phyloP scores from a whole-genome alignment of 1,140 invertebrate genomes.

The Tigriopus japonicus region DNA sequence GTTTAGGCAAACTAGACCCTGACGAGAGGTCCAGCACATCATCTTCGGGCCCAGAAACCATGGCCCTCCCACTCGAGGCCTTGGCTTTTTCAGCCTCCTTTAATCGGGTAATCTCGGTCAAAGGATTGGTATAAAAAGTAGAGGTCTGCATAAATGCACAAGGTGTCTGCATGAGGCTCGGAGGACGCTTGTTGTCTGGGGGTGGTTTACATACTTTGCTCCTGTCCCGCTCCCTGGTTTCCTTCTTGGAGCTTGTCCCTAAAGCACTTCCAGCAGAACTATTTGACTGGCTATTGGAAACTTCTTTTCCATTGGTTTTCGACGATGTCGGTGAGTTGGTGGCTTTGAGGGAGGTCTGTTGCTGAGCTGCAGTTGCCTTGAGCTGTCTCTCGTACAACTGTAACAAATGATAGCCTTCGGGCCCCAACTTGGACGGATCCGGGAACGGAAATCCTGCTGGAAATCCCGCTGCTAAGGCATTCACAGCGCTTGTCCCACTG shows the following conservation, averaged over 20 bases:
- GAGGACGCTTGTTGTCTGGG: constrained; percentile 6
- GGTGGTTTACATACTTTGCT: constrained; percentile 11
- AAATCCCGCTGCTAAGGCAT: no score
- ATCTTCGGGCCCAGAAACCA: no score
- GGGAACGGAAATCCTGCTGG: background rate
- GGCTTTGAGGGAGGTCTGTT: background rate
- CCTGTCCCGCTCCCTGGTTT: background rate
- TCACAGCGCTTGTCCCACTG: no score
- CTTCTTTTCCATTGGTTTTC: background rate
- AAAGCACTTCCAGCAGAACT: no score
- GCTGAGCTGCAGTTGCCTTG: background rate
- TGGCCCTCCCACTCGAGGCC: no score
- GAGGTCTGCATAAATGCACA: constrained; percentile 12
- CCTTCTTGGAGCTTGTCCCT: no score
- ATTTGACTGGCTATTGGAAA: no score
- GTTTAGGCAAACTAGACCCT: no score
- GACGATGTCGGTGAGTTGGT: background rate
- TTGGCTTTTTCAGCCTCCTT: background rate
- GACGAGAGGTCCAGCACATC: no score
- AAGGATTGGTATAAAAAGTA: constrained; percentile 5
- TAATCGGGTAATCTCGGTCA: background rate
- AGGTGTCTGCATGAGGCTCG: constrained; percentile 5
- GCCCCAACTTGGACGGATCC: background rate
- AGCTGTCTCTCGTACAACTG: constrained; percentile 6
- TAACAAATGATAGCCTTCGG: background rate